Base-by-base conservation (phyloP, 2,888 invertebrate genomes). In the Furcula furcula region DNA sequence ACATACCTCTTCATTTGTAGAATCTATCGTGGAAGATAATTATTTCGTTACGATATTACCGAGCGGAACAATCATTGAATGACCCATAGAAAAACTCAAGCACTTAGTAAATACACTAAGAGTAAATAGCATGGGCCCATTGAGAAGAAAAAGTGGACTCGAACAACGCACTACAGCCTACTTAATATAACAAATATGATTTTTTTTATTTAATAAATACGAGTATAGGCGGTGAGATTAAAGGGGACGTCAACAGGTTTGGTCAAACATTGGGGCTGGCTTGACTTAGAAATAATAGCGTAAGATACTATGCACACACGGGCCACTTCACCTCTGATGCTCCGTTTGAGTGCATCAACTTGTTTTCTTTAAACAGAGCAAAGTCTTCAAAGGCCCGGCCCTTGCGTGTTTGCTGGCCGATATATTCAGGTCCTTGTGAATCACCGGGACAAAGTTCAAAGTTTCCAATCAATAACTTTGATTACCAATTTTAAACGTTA, bases 261-360 rank as follows among this genome's bases (percentile, higher is more conserved):
- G 74, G 73, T 78, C 78, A 87, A 87, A 86, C 76, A 85, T 72
- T 63, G 68, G 71, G 67, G 68, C 60, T 65, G 71, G 69, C 73
- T 80, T 78, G 81, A 77, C 81, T 82, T 82, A 81, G 83, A 86
- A 84, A 86, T 86, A 86, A 87, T 84, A 86, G 81, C 77, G 81
- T 82, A 76, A 84, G 83, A 79, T 81, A 80, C 77, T 84, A 60
- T 63, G 80, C 72, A 84, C 77, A 85, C 65, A 68, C 49, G 48
- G 62, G 75, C 81, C 69, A 78, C 84, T 85, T 78, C 69, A 84
- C 62, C 67, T 69, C 65, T 69, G 66, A 76, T 67, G 76, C 76
- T 72, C 69, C 76, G 75, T 78, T 83, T 76, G 75, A 81, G 79
- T 66, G 64, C 63, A 74, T 62, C 73, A 76, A 79, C 76, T 79